Conservation (phyloP, 1,140 invertebrate species). For the Littorina saxatilis region DNA sequence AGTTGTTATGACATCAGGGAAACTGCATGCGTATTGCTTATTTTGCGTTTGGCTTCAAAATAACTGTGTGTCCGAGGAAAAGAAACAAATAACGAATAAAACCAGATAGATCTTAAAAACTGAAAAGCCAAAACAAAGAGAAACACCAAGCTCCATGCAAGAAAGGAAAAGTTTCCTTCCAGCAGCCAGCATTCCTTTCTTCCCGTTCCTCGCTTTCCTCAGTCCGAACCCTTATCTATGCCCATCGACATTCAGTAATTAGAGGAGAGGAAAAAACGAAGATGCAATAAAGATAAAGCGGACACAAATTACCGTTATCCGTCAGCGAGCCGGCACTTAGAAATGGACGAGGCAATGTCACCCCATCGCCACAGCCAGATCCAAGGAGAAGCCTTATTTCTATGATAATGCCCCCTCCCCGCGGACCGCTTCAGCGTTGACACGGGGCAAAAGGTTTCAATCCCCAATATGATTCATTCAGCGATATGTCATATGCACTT, state of each 20-base stretch:
- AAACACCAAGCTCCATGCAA: too few species aligned
- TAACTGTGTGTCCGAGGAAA: too few species aligned
- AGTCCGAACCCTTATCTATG: slow-evolving; percentile 11
- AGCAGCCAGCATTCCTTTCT: too few species aligned
- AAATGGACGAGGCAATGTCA: slow-evolving; percentile 30
- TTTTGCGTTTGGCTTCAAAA: too few species aligned
- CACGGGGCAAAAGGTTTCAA: slow-evolving; percentile 44
- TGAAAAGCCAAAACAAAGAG: too few species aligned
- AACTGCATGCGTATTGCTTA: too few species aligned
- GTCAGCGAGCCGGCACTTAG: slow-evolving; percentile 28
- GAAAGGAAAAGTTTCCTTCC: too few species aligned
- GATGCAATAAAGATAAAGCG: slow-evolving; percentile 50
- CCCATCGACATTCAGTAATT: slow-evolving; percentile 42
- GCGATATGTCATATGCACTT: slow-evolving; percentile 48
- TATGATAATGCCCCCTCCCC: slow-evolving; percentile 47
- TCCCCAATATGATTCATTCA: slow-evolving; percentile 51
- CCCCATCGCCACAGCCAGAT: slow-evolving; percentile 10
- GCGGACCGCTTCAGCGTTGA: slow-evolving; percentile 35
- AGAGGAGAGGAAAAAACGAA: slow-evolving; percentile 38
- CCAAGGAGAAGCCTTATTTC: slow-evolving; percentile 42
- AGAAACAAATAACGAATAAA: too few species aligned
- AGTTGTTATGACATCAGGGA: too few species aligned
- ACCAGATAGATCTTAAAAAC: too few species aligned
- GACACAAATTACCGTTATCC: slow-evolving; percentile 41
- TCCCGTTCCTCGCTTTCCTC: background rate